Evolutionary conservation across 2,888 invertebrate genomes (phyloP).

Genomic region (Luperina nickerlii): DNA sequence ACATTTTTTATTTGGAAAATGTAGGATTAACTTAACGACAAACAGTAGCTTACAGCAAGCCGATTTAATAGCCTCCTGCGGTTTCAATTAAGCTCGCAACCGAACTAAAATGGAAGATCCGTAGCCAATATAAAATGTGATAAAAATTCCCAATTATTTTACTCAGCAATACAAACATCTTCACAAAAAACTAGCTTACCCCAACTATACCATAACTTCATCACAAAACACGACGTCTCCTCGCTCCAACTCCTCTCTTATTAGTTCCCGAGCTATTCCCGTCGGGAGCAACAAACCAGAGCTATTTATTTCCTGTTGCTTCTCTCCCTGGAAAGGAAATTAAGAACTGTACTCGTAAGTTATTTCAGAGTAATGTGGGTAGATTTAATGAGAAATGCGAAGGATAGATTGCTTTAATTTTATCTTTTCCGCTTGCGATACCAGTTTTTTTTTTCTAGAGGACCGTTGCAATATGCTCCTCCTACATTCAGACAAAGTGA

Average conservation of each 20-base stretch:
- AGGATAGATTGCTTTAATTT: neutral
- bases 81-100: neutral
- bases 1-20: neutral
- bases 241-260: constrained; percentile 21
- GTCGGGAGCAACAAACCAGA: constrained; percentile 53
- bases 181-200: constrained; percentile 1
- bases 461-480: neutral
- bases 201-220: neutral
- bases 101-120: neutral
- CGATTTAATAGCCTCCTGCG: neutral
- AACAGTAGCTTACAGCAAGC: neutral
- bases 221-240: constrained; percentile 14
- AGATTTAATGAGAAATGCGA: constrained; percentile 8
- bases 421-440: neutral
- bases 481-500: neutral
- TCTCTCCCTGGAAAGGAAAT: constrained; percentile 47
- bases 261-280: constrained; percentile 54
- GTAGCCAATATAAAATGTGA: neutral
- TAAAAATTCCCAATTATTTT: neutral
- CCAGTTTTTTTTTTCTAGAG: neutral
- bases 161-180: neutral
- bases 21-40: neutral
- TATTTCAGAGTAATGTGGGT: constrained; percentile 16
- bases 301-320: constrained; percentile 56
- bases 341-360: constrained; percentile 27